phyloP scores from a whole-genome alignment of 1,140 invertebrate species.

The Liolophura sinensis region DNA sequence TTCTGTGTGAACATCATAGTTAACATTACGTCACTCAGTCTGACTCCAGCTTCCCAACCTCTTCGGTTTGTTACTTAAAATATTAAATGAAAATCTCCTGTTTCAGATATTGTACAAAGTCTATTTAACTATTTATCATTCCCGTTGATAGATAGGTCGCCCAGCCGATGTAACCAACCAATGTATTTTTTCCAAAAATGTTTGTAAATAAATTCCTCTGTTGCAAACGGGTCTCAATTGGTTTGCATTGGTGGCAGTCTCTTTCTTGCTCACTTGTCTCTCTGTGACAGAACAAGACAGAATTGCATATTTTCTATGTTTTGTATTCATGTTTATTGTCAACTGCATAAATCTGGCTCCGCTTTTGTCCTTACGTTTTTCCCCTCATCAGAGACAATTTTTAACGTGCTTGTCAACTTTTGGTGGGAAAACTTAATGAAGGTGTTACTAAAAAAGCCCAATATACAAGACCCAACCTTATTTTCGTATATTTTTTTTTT shows the following conservation, averaged over 20 bases:
- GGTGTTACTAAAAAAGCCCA: background rate
- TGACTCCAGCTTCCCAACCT: constrained; percentile 23
- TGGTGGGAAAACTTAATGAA: background rate
- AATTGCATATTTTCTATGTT: constrained; percentile 46
- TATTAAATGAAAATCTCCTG: constrained; percentile 13
- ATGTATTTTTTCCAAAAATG: constrained; percentile 16
- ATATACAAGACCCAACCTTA: no score
- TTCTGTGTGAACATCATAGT: constrained; percentile 4
- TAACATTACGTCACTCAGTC: constrained; percentile 15
- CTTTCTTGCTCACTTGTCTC: constrained; percentile 16
- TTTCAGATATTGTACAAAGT: no score
- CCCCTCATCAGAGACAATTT: background rate
- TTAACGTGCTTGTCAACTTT: background rate
- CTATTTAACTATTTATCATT: constrained; percentile 4
- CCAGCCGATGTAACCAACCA: constrained; percentile 7
- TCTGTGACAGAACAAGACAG: constrained; percentile 17
- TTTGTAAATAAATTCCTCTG: constrained; percentile 12
- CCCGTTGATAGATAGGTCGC: constrained; percentile 10
- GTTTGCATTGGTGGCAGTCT: constrained; percentile 24
- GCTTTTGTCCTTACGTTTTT: background rate
- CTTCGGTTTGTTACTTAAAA: constrained; percentile 17
- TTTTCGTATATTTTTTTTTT: no score
- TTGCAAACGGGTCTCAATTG: constrained; percentile 31
- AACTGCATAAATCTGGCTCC: background rate
- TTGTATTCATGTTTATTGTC: background rate